Base-by-base conservation (phyloP, 2,797 vertebrate species). In the Microctenopoma stevenorrisi region DNA sequence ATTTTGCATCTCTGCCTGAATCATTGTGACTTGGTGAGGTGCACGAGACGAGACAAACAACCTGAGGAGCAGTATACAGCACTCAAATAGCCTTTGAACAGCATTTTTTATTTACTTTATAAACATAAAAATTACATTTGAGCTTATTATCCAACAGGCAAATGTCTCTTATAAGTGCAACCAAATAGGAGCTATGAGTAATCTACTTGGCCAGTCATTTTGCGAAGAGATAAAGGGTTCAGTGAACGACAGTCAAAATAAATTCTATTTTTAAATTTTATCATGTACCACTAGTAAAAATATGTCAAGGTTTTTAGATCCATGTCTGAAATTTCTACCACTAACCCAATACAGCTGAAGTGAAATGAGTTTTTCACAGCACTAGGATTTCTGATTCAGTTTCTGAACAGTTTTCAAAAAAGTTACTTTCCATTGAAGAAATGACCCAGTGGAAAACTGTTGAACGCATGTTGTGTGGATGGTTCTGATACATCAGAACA, bases 1-100 rank as follows among this genome's bases (percentile, higher is more conserved):
- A 49, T 68, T 75, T 78, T 75, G 57, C 22, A 47, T 42, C 42
- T 30, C 46, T 1, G n/a, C n/a, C 37, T 69, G 12, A 59, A 50
- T 51, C 11, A 4, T 18, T 18, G 22, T 35, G 43, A 38, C 42
- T 50, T 72, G 14, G 9, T 49, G 35, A 13, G 38, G 18, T 38
- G 28, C 49, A 14, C 16, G 49, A 52, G 12, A 26, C 28, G 28
- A 16, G 7, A 35, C 13, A 2, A 48, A 56, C 38, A 37, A 12
- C 18, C 15, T 26, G 18, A 58, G 42, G 16, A 62, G 37, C 37
- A 26, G 16, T 15, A 38, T 11, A 57, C 11, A 14, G n/a, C 42
- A 35, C 25, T 5, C 4, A 30, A 52, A 38, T 12, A 38, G 4
- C 9, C 35, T 35, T 25, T 1, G 1, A 18, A 37, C 11, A 48